Conservation (phyloP, 1,140 invertebrate genomes). For the Whitmania pigra region DNA sequence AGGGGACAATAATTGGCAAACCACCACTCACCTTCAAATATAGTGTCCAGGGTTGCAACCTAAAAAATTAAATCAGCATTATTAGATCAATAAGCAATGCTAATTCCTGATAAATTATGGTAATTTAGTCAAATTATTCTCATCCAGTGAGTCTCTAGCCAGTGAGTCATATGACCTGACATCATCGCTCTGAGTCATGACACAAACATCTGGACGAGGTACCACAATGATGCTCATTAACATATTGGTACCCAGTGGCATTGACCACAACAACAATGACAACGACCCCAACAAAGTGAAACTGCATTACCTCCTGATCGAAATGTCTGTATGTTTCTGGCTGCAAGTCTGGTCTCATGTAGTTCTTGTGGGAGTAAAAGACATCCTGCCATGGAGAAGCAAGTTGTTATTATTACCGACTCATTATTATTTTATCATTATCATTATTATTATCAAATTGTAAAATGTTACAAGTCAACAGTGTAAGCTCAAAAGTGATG, state of each 20-base stretch:
- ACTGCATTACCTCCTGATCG: slow-evolving; percentile 69
- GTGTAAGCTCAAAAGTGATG: no score
- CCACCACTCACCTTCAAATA: slow-evolving; percentile 11
- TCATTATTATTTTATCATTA: background rate
- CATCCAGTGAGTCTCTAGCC: no score
- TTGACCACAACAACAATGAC: no score
- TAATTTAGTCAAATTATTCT: no score
- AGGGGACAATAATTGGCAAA: background rate
- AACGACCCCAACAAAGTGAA: background rate
- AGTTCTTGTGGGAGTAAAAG: slow-evolving; percentile 93
- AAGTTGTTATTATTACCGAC: background rate
- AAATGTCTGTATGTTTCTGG: slow-evolving; percentile 70
- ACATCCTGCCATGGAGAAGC: slow-evolving; percentile 59
- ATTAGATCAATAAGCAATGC: background rate
- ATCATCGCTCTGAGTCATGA: no score
- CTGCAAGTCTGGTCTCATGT: slow-evolving; percentile 79
- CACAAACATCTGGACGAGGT: no score
- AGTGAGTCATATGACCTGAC: no score
- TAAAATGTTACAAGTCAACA: background rate
- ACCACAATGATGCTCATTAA: no score
- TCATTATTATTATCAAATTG: background rate
- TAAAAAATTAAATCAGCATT: background rate
- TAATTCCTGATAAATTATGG: background rate
- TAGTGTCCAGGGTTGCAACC: slow-evolving; percentile 14
- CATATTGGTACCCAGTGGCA: no score